Evolutionary conservation across 2,888 invertebrate species (phyloP), one percentile per base, ranked within the genome.

Genomic region (Gasteruption jaculator): DNA sequence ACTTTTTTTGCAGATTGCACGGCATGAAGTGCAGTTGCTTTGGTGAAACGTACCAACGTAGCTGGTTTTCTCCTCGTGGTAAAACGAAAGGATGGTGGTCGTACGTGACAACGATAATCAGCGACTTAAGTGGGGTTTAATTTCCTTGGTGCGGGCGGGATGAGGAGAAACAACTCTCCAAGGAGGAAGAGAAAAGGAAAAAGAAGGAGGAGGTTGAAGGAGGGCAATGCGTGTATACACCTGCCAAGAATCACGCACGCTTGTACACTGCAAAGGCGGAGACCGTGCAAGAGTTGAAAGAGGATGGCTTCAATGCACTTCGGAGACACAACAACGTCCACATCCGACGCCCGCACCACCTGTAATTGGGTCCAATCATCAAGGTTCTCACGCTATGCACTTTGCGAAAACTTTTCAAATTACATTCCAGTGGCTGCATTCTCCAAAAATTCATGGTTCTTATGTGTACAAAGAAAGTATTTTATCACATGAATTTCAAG

Each of bases 71-170:
- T 26, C 14, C 4, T 4, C 26, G n/a, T 5, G 26, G 14, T 4
- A 26, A 14, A 7, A 18, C 14, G 5, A 31, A 37, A 39, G 53
- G 45, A 52, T 46, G 49, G 47, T 48, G 56, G 45, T 43, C 52
- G 58, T 65, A 66, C 63, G 67, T 65, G 67, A 66, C 67, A 62
- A 63, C 63, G 63, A 68, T 68, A 65, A 67, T 68, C 61, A 61
- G 60, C 54, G 57, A 56, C 60, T 58, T 63, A 65, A 67, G 65
- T 64, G 64, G 58, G 60, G 57, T 60, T 68, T 67, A 66, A 68
- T 66, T 68, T 63, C 57, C 56, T 53, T 53, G 60, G 62, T 50
- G 62, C 61, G 64, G 62, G 63, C 62, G 64, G 60, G 39, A 43
- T 41, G 38, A 42, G 45, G 44, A 41, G 24, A 37, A 25, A 39